Evolutionary conservation across 2,888 invertebrate genomes (phyloP), one percentile per base, ranked within the genome.

Genomic region (Acanthoscelides obtectus): DNA sequence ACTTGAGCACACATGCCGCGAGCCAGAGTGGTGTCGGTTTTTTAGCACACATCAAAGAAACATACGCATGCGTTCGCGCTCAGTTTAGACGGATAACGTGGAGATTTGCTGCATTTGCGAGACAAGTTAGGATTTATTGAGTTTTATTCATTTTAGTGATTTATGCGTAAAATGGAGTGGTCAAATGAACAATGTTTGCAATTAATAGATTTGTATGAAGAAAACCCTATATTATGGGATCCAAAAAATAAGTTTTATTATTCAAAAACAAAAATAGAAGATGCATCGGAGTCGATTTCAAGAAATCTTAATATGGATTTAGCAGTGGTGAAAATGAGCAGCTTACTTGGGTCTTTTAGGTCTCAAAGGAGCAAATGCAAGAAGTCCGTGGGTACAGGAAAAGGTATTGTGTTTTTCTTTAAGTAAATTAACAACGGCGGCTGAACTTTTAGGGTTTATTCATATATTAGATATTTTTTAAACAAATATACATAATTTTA

Each of bases 111-210:
- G n/a, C n/a, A n/a, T n/a, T n/a, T n/a, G n/a, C n/a, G n/a, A n/a
- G n/a, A n/a, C n/a, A n/a, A n/a, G n/a, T n/a, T n/a, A n/a, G n/a
- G n/a, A n/a, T n/a, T n/a, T n/a, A n/a, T n/a, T n/a, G n/a, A n/a
- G n/a, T n/a, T n/a, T n/a, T n/a, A n/a, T n/a, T n/a, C n/a, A n/a
- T n/a, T n/a, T n/a, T n/a, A n/a, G n/a, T n/a, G n/a, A n/a, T n/a
- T n/a, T n/a, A n/a, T n/a, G n/a, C n/a, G n/a, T n/a, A 63, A 63
- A 12, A 63, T 63, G 63, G 63, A 68, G 68, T 21, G 68, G 68
- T 22, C 68, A 6, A 27, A 68, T 8, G 68, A 68, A 68, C 17
- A 2, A 19, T 19, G 17, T 2, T 22, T 68, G 25, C 22, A 68
- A 19, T 68, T 68, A 68, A 19, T 68, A 1, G 68, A 68, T 1